A percentile compares a stretch with the other conserved stretches of the same genome.
Conservation (phyloP, 2,888 invertebrate genomes). For the Tethea ocularis region DNA sequence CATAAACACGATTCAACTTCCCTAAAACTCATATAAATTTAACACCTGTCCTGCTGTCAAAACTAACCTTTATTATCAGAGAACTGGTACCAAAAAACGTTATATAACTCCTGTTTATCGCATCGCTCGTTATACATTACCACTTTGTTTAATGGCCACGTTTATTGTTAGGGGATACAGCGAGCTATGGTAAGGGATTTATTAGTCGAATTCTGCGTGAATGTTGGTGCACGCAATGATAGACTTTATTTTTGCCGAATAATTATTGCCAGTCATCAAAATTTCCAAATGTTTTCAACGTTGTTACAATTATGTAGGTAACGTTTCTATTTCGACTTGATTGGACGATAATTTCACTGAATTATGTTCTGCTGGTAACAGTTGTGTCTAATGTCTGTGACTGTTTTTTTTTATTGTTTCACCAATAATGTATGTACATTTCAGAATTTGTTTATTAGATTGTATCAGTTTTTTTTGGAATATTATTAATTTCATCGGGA, state of each 20-base stretch:
- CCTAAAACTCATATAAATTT: slow-evolving; percentile 63
- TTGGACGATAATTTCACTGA: slow-evolving; percentile 9
- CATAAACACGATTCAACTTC: slow-evolving; percentile 56
- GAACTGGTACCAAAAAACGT: slow-evolving; percentile 6
- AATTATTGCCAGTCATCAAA: slow-evolving; percentile 67
- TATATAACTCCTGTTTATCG: slow-evolving; percentile 31
- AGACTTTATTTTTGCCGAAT: slow-evolving; percentile 64
- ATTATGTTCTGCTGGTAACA: background rate
- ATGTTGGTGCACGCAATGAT: slow-evolving; percentile 37
- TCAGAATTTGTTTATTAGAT: background rate
- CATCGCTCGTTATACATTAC: slow-evolving; percentile 42
- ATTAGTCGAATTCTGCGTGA: slow-evolving; percentile 26
- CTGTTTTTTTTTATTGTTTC: background rate
- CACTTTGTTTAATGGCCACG: slow-evolving; percentile 33
- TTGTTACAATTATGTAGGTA: slow-evolving; percentile 25
- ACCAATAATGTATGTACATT: background rate
- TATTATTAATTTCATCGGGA: too few relatives aligned
- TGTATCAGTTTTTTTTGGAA: too few relatives aligned
- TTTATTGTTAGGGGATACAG: slow-evolving; percentile 29
- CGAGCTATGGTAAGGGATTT: slow-evolving; percentile 36
- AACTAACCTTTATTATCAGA: slow-evolving; percentile 38
- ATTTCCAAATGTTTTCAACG: slow-evolving; percentile 43
- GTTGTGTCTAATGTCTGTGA: background rate
- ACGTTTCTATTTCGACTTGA: slow-evolving; percentile 20
- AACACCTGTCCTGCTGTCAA: slow-evolving; percentile 68